Conservation (phyloP, 2,888 invertebrate genomes). For the Argyra leucocephala region DNA sequence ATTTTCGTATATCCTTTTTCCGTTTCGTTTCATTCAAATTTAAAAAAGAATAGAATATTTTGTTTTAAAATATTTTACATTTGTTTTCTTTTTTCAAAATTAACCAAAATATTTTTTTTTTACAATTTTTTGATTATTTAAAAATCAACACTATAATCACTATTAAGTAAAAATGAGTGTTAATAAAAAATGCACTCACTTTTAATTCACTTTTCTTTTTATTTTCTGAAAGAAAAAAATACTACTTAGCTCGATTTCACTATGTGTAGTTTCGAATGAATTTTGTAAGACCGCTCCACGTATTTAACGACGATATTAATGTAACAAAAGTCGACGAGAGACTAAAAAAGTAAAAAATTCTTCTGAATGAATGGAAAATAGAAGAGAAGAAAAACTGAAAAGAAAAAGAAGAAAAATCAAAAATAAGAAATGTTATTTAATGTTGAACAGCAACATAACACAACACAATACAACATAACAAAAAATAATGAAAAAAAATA, state of each 20-base stretch:
- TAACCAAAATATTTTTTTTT: background rate
- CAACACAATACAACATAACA: background rate
- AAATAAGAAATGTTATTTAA: background rate
- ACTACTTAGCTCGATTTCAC: too few species aligned
- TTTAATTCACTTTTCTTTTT: too few species aligned
- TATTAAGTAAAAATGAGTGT: too few species aligned
- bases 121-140: too few species aligned
- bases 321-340: slow-evolving; percentile 8
- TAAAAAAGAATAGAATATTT: background rate
- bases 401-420: background rate
- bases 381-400: background rate
- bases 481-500: background rate
- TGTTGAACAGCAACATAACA: background rate
- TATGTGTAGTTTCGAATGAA: too few species aligned
- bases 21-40: background rate
- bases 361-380: background rate
- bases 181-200: background rate
- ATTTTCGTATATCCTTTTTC: slow-evolving; percentile 11
- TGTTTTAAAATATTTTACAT: background rate
- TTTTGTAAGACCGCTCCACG: too few species aligned
- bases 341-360: background rate
- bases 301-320: background rate
- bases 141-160: too few species aligned
- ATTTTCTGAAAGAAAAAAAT: too few species aligned
- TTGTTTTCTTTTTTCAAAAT: background rate